Conservation (phyloP, 2,888 invertebrate genomes). For the Dasysyrphus albostriatus region DNA sequence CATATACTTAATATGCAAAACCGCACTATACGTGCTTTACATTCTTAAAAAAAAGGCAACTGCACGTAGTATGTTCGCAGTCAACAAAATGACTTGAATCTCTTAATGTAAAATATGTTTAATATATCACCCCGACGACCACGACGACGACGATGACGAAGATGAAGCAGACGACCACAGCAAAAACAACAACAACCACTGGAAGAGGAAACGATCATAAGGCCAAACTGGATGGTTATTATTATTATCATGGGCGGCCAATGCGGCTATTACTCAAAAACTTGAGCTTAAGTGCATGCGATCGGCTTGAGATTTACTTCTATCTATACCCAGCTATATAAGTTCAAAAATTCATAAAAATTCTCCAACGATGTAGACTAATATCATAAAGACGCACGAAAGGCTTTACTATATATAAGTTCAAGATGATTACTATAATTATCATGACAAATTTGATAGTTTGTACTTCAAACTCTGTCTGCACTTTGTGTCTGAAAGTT, state of each 20-base stretch:
- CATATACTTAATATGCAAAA: slow-evolving; percentile 75
- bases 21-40: slow-evolving; percentile 70
- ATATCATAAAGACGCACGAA: slow-evolving; percentile 44
- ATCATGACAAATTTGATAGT: slow-evolving; percentile 74
- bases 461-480: slow-evolving; percentile 66
- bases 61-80: slow-evolving; percentile 48
- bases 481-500: slow-evolving; percentile 33
- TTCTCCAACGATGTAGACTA: slow-evolving; percentile 24
- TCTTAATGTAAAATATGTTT: slow-evolving; percentile 75
- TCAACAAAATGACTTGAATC: slow-evolving; percentile 70
- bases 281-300: slow-evolving; percentile 63
- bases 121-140: slow-evolving; percentile 71
- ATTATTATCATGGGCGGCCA: slow-evolving; percentile 74
- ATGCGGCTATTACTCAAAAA: slow-evolving; percentile 73
- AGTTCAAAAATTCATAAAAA: slow-evolving; percentile 33
- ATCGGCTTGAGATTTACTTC: slow-evolving; percentile 40
- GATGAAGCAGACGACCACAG: slow-evolving; percentile 14
- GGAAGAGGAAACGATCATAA: slow-evolving; percentile 43
- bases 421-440: slow-evolving; percentile 71
- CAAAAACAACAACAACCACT: slow-evolving; percentile 2
- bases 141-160: slow-evolving; percentile 50
- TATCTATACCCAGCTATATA: not conserved
- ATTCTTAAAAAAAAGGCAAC: slow-evolving; percentile 56
- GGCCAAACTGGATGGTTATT: slow-evolving; percentile 60
- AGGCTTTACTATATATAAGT: slow-evolving; percentile 46